Percentiles rank a stretch among this genome's conserved stretches.
Conservation (phyloP, 2,888 invertebrate species). For the Agrypnus murinus region DNA sequence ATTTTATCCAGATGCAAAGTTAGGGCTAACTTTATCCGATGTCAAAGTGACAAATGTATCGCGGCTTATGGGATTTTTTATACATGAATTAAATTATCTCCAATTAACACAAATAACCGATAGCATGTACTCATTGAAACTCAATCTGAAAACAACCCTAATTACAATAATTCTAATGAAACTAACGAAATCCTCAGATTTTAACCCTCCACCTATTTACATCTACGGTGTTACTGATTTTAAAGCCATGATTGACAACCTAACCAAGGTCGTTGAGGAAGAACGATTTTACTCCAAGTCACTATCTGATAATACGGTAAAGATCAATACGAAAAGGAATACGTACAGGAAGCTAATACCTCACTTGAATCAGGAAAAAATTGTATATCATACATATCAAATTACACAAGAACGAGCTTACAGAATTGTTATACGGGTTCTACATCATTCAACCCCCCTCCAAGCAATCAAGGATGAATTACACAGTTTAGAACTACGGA, state of each 20-base stretch:
- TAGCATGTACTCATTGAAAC: background rate
- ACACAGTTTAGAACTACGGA: background rate
- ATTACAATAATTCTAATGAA: background rate
- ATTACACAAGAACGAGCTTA: background rate
- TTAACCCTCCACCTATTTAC: conserved; percentile 5
- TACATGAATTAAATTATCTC: too few relatives aligned
- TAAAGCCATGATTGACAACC: background rate
- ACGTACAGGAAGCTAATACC: too few relatives aligned
- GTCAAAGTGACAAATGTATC: too few relatives aligned
- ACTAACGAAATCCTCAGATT: background rate
- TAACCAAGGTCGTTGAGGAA: background rate
- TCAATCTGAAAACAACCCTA: background rate
- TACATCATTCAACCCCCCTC: background rate
- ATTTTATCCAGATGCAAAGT: too few relatives aligned
- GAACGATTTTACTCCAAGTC: conserved; percentile 7
- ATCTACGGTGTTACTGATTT: conserved; percentile 5
- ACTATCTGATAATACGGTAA: conserved; percentile 13
- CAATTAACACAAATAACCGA: background rate
- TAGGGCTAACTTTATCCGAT: too few relatives aligned
- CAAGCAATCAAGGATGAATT: background rate
- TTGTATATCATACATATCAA: background rate
- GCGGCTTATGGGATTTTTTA: too few relatives aligned
- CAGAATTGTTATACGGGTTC: background rate
- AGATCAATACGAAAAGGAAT: conserved; percentile 3
- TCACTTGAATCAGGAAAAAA: background rate